A percentile compares a stretch with the other conserved stretches of the same genome.
Evolutionary conservation across 1,140 invertebrate genomes (phyloP).

Genomic region (Drosophila ficusphila): DNA sequence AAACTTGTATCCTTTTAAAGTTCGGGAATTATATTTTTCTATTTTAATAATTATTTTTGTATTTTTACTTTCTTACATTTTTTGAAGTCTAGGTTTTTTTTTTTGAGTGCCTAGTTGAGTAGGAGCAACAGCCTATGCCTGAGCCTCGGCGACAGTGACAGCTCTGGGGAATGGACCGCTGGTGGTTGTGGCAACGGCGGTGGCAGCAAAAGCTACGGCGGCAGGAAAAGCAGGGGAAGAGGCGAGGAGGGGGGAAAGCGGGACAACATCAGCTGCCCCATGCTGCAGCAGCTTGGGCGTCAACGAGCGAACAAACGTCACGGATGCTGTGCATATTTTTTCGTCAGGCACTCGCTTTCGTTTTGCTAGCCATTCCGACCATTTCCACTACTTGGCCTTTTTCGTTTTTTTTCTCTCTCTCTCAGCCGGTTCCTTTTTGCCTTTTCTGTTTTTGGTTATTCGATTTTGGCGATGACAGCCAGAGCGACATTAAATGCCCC

Average conservation of each 20-base stretch:
- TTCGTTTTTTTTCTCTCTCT: slow-evolving; percentile 18
- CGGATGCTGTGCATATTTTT: slow-evolving; percentile 74
- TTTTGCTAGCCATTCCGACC: slow-evolving; percentile 43
- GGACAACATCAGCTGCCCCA: slow-evolving; percentile 13
- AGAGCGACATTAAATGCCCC: slow-evolving; percentile 80
- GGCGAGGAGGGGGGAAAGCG: no score
- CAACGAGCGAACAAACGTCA: slow-evolving; percentile 81
- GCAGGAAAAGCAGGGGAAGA: background rate
- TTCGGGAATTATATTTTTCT: background rate
- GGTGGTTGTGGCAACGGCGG: slow-evolving; percentile 30
- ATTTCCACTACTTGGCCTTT: slow-evolving; percentile 22
- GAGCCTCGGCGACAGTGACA: slow-evolving; percentile 37
- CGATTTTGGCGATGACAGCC: slow-evolving; percentile 79
- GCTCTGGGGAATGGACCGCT: slow-evolving; percentile 40
- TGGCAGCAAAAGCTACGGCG: background rate
- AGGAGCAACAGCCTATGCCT: slow-evolving; percentile 41
- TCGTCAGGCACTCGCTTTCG: slow-evolving; percentile 51
- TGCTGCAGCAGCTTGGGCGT: slow-evolving; percentile 61
- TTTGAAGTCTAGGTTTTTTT: background rate
- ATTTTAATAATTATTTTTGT: no score
- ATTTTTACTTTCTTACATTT: background rate
- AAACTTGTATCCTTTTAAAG: no score
- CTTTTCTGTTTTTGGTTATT: slow-evolving; percentile 61
- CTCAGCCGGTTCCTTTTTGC: slow-evolving; percentile 48
- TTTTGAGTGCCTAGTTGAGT: slow-evolving; percentile 15